A percentile compares a stretch with the other conserved stretches of the same genome.
Conservation (phyloP, 2,797 vertebrate genomes). For the Nasua narica region DNA sequence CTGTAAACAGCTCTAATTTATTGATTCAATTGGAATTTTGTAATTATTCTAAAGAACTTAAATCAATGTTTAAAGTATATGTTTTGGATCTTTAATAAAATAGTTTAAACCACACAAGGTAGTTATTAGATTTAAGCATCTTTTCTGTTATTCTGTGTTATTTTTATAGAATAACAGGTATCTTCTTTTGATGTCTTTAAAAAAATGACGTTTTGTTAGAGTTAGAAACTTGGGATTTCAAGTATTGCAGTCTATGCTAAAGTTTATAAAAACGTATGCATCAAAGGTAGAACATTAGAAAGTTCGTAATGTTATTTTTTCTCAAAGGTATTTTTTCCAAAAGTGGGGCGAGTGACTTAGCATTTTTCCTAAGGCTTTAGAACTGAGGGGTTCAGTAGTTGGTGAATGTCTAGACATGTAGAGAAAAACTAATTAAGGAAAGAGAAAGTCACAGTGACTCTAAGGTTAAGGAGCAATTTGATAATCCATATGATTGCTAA, state of each 20-base stretch:
- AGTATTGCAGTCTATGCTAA: not conserved
- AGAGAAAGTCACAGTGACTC: constrained; percentile 17
- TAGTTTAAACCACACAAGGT: not conserved
- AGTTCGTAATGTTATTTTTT: constrained; percentile 8
- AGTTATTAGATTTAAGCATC: constrained; percentile 13
- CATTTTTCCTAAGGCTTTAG: not conserved
- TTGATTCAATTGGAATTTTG: constrained; percentile 59
- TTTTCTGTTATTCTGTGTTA: not conserved
- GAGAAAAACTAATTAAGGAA: constrained; percentile 63
- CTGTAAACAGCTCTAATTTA: constrained; percentile 67
- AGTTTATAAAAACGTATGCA: not conserved
- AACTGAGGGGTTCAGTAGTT: not conserved
- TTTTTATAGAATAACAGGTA: not conserved
- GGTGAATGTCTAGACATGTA: not conserved
- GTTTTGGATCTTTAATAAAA: constrained; percentile 63
- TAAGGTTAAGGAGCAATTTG: constrained; percentile 64
- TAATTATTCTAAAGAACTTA: constrained; percentile 69
- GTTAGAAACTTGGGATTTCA: not conserved
- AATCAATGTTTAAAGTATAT: constrained; percentile 36
- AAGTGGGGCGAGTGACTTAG: not conserved
- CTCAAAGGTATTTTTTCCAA: not conserved
- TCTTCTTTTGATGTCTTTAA: constrained; percentile 37
- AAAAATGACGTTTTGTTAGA: not conserved
- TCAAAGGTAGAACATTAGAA: not conserved
- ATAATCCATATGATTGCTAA: constrained; percentile 62